Evolutionary conservation across 1,140 invertebrate genomes (phyloP), one percentile per base, ranked within the genome.

Genomic region (Aphelenchoides avenae): DNA sequence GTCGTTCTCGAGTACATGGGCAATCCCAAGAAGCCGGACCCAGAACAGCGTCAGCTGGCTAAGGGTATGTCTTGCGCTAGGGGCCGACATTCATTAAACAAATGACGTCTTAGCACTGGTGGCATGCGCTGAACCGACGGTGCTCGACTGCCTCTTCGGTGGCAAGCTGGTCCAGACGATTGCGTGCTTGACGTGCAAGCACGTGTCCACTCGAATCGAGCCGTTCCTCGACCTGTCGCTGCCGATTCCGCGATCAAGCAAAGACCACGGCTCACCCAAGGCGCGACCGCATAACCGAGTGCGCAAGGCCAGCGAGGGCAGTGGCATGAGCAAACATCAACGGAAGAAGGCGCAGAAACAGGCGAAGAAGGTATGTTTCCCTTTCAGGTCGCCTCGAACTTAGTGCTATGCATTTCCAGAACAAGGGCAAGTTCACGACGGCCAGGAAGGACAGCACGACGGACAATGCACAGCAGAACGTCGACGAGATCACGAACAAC

Each of bases 171-270:
- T 74, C 11, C 70, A 73, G 42, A 46, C 53, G 1, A 75, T 73
- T 46, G 39, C 29, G 20, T 72, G 70, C 43, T 49, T 11, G n/a
- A 42, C 60, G 7, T 73, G 71, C 42, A 30, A 46, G 18, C 53
- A 74, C 41, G 52, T 77, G 5, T 91, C 89, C 0, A 85, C 88
- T 70, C 82, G 88, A 13, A 86, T 86, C 54, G 93, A 97, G 79
- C 86, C 87, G 62, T 96, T 97, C 77, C 81, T 95, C 46, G 92
- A 98, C 80, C 81, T 97, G 47, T 93, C 90, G 60, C 79, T 97
- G 47, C 89, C 92, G 0, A 85, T 95, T 20, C 22, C 18, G 41
- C 18, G 20, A 15, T 39, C 34, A 63, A 67, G 27, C 2, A 47
- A 46, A 57, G 22, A 26, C 15, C 26, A 29, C 20, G 26, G 42